Evolutionary conservation across 2,797 vertebrate species (phyloP), one percentile per base, ranked within the genome.

Genomic region (Champsocephalus gunnari): DNA sequence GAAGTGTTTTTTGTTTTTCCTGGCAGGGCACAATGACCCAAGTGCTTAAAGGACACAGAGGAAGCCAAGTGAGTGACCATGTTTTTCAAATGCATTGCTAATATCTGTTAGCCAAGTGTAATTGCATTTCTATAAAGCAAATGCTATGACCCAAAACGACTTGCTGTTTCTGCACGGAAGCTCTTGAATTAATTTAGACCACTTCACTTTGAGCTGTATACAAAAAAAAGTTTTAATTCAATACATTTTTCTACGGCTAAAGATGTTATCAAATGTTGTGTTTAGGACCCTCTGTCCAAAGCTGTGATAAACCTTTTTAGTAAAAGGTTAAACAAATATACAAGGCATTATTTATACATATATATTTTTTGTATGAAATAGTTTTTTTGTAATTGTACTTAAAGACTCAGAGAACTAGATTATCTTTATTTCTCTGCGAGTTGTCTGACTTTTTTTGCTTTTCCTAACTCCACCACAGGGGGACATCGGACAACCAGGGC

Each of bases 11-110:
- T 48, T 66, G 14, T 72, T 78, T 63, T 79, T 78, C 63, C 73
- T 38, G 82, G 11, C 92, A 99, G 98, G 98, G 98, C 66, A 94
- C 92, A 28, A 94, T 94, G 79, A 94, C 93, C 64, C 92, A 93
- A 86, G 91, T 95, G 5, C 92, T 95, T 62, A 96, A 95, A 47
- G 98, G 97, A 82, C 66, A 95, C 77, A 96, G 94, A 88, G 98
- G 98, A 84, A 94, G 96, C 12, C 85, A 83, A 50, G 95, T 95
- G 77, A 93, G 93, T 87, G 24, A 24, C 14, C 16, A 0, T 61
- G 45, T 71, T 64, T 73, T 0, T 64, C 4, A 45, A 11, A 62
- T 59, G 2, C 3, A 24, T n/a, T 53, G 21, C 14, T 43, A 9
- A 66, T 41, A 54, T 64, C 2, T 28, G 2, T 68, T 47, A 19